Evolutionary conservation across 2,797 vertebrate species (phyloP).

Genomic region (Thamnophis elegans): DNA sequence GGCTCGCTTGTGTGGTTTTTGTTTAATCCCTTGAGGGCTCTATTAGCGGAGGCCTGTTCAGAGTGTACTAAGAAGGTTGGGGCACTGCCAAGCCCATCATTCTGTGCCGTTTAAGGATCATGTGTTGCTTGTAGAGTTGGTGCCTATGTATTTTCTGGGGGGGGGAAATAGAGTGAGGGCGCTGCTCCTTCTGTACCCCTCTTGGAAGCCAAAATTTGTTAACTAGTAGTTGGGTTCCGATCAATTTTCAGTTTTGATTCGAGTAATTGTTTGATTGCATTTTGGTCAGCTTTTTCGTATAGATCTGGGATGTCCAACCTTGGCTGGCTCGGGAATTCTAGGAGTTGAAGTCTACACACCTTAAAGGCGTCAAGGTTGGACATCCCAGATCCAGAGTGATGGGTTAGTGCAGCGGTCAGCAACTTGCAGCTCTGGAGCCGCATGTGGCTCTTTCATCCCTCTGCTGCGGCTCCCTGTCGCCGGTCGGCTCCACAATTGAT

Average conservation of each 20-base stretch:
- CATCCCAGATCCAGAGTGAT: neutral
- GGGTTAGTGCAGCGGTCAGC: no score
- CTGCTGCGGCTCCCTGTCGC: no score
- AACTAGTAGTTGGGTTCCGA: neutral
- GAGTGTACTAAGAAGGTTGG: neutral
- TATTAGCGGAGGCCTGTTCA: neutral
- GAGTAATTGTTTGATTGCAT: neutral
- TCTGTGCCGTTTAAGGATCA: neutral
- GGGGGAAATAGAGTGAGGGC: neutral
- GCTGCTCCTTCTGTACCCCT: neutral
- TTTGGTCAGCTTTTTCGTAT: neutral
- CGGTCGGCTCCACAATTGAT: no score
- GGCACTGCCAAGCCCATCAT: neutral
- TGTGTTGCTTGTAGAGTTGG: neutral
- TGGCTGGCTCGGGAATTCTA: neutral
- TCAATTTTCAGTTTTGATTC: neutral
- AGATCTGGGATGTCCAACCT: neutral
- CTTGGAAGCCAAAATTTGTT: neutral
- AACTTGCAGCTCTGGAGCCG: no score
- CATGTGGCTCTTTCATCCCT: no score
- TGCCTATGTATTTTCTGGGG: neutral
- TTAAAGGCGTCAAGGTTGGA: neutral
- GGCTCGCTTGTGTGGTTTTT: neutral
- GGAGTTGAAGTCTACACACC: neutral
- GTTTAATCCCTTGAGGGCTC: neutral